These are phyloP conservation scores for Athetis lepigone DNA, from an alignment of 2,888 invertebrate genomes.

Conservation along the genomic window DNA sequence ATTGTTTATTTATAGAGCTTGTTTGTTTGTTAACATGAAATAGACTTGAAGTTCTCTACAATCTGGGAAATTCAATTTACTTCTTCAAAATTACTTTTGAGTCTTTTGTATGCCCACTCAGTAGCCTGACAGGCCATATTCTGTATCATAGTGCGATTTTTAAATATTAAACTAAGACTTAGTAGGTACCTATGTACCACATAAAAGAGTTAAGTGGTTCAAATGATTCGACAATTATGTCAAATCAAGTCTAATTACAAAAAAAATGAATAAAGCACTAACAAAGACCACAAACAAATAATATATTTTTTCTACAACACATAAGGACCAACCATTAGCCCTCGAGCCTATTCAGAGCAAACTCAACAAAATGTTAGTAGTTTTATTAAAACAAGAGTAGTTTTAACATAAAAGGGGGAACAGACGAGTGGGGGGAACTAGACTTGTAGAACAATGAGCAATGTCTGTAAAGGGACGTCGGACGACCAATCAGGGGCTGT, in stretches of 20 bases:
- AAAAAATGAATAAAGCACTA: too few species aligned
- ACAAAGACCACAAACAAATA: background rate
- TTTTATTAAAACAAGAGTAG: conserved; percentile 54
- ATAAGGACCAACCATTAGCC: conserved; percentile 16
- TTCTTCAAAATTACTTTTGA: too few species aligned
- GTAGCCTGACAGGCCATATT: background rate
- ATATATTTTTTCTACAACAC: conserved; percentile 13
- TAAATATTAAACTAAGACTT: too few species aligned
- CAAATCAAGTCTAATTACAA: too few species aligned
- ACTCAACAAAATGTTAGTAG: conserved; percentile 42
- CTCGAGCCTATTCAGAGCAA: conserved; percentile 33
- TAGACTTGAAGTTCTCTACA: too few species aligned
- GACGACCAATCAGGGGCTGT: conserved; percentile 82
- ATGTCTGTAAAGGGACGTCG: conserved; percentile 72
- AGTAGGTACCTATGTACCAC: too few species aligned
- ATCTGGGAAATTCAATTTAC: too few species aligned
- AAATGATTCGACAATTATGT: too few species aligned
- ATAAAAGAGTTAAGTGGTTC: too few species aligned
- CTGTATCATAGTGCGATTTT: too few species aligned
- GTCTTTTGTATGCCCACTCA: too few species aligned
- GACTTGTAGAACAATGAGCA: conserved; percentile 71
- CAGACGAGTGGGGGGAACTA: conserved; percentile 57
- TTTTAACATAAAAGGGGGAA: conserved; percentile 59
- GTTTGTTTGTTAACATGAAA: conserved; percentile 19
- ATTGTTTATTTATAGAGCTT: conserved; percentile 14